Base-by-base conservation (phyloP, 2,888 invertebrate genomes). In the Xestia rhomboidea region DNA sequence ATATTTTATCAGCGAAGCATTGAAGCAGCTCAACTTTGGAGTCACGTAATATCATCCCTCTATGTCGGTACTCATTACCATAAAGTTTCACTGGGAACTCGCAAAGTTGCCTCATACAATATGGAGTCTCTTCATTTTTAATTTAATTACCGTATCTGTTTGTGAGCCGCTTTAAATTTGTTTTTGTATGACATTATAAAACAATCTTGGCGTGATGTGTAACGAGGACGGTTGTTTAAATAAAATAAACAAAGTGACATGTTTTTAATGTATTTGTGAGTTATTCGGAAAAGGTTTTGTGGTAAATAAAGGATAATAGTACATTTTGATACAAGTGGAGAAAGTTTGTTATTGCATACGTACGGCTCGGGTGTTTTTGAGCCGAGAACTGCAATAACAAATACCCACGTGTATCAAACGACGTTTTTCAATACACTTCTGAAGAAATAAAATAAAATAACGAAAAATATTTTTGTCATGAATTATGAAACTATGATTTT, bases 71-170 rank as follows among this genome's bases (percentile, higher is more conserved):
- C 82, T 87, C 82, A 82, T 87, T 87, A 78, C 68, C 89, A 87
- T 88, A 81, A 87, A 87, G 82, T 87, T 84, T 77, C 49, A 57
- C 81, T 4, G 70, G 30, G 30, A 81, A 76, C 77, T 82, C 75
- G 64, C 73, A 46, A 78, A 75, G 75, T 76, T 82, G 27, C 62
- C 68, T 73, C 81, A 68, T 88, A 81, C 68, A 69, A 70, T 80
- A 84, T 75, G 77, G 54, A 77, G 44, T 60, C 62, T 57, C 8
- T 68, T 72, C 41, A 78, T 79, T 74, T 69, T 77, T 81, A 82
- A 81, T 79, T 82, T 73, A 78, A 83, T 86, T 86, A 82, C 18
- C 15, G 8, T 57, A 62, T 88, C 68, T 73, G 78, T 76, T 73
- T 82, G 68, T 79, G 68, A 69, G 34, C 41, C 38, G 51, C 21